Conservation (phyloP, 2,888 invertebrate species). For the Oscheius sp. region DNA sequence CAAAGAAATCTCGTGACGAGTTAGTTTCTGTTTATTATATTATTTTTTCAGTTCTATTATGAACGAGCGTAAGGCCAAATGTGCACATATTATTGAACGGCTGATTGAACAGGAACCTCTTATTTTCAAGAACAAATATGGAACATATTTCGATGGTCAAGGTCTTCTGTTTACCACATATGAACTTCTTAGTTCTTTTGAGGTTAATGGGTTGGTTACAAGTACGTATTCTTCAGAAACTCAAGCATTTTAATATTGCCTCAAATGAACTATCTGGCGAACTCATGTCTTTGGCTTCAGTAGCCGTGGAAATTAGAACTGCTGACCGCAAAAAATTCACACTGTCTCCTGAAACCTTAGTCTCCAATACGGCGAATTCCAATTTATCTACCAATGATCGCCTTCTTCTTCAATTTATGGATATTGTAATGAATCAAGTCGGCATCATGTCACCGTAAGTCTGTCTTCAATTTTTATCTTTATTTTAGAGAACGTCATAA, state of each 20-base stretch:
- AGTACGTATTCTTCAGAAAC: background rate
- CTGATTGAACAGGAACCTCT: conserved; percentile 12
- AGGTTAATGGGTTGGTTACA: background rate
- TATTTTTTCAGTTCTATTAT: conserved; percentile 34
- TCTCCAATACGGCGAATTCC: background rate
- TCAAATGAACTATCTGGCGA: background rate
- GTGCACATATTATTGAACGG: conserved; percentile 28
- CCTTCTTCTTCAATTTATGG: conserved; percentile 1
- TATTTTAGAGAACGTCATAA: conserved; percentile 24
- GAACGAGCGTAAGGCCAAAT: conserved; percentile 39
- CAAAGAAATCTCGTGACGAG: conserved; percentile 48
- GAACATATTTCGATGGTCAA: conserved; percentile 43
- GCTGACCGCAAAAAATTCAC: background rate
- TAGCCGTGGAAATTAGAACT: background rate
- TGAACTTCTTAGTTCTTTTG: conserved; percentile 20
- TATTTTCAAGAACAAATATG: conserved; percentile 32
- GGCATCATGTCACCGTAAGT: conserved; percentile 31
- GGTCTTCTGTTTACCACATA: conserved; percentile 35
- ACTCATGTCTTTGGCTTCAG: background rate
- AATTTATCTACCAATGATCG: background rate
- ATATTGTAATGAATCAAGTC: conserved; percentile 33
- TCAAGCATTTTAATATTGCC: background rate
- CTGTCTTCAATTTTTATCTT: background rate
- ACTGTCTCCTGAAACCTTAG: background rate
- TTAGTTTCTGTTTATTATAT: conserved; percentile 8